Evolutionary conservation across 2,113 vertebrate species (phyloP), one percentile per base, ranked within the genome.

Genomic region (Nannobrachium achirus): DNA sequence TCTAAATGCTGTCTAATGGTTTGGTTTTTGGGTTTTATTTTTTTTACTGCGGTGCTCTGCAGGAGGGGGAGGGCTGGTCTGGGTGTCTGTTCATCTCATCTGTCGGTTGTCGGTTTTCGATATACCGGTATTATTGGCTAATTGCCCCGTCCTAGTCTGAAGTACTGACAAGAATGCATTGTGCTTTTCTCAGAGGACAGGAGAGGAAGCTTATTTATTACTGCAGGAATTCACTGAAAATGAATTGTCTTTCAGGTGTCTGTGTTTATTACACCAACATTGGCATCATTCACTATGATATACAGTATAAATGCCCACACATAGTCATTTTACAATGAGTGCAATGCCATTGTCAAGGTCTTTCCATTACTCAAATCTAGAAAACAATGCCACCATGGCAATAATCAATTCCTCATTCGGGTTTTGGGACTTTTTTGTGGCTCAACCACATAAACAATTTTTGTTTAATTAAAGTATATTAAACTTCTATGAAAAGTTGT

Each of bases 361-460:
- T 41, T 49, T 13, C 42, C 41, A 75, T 83, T 78, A 78, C 64
- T 88, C 66, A 76, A 2, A 11, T 11, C 8, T 11, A 44, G 45
- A 14, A 6, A 48, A 5, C 63, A 8, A 1, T 57, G 76, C 55
- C 50, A 7, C 25, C 25, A 33, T 15, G 62, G 59, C 75, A 70
- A 62, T 79, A 67, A n/a, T n/a, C n/a, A n/a, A 62, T 77, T 75
- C 75, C 72, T 77, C 61, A 55, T 67, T 83, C 74, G 73, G 66
- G 41, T 45, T 18, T 52, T 53, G 33, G 60, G 74, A 38, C 38
- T 13, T 33, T 3, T 33, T 4, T 4, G 25, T 1, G 6, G 25
- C 25, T 33, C 6, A 33, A 33, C 25, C 25, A 33, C 3, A 33
- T 33, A 5, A 33, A 33, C 25, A 33, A 3, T 33, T 3, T 33